A percentile compares a stretch with the other conserved stretches of the same genome.
phyloP scores from a whole-genome alignment of 2,113 vertebrate species.

The Toxostoma redivivum region DNA sequence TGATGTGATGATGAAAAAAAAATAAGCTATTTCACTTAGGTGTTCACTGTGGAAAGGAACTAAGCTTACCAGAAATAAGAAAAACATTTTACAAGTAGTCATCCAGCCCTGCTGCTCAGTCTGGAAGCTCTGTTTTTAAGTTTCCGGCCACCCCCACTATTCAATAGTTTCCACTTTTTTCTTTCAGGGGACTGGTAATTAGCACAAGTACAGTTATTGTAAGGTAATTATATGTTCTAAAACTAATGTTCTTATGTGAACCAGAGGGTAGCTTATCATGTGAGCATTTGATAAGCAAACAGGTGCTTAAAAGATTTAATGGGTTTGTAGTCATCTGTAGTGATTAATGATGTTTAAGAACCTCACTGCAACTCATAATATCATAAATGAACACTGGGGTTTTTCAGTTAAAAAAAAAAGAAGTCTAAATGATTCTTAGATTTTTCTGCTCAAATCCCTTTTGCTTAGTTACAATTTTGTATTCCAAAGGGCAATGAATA shows the following conservation, averaged over 20 bases:
- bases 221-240: constrained; percentile 15
- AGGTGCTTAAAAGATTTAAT: constrained; percentile 34
- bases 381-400: not conserved
- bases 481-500: not conserved
- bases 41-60: not conserved
- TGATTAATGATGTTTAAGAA: constrained; percentile 48
- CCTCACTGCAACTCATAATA: not conserved
- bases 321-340: constrained; percentile 29
- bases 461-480: not conserved
- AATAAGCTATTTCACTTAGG: not conserved
- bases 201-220: not conserved
- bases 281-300: constrained; percentile 25
- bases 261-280: constrained; percentile 5
- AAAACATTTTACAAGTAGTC: not conserved
- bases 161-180: constrained; percentile 8
- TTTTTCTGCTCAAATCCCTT: not conserved
- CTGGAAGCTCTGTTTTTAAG: constrained; percentile 3
- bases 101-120: not conserved
- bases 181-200: constrained; percentile 27
- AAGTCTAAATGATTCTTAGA: not conserved
- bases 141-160: constrained; percentile 5
- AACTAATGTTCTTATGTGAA: not conserved
- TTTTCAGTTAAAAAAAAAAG: not conserved
- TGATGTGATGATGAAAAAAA: not conserved
- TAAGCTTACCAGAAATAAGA: not conserved